A percentile compares a stretch with the other conserved stretches of the same genome.
Conservation (phyloP, 1,140 invertebrate genomes). For the Dreissena rostriformis region DNA sequence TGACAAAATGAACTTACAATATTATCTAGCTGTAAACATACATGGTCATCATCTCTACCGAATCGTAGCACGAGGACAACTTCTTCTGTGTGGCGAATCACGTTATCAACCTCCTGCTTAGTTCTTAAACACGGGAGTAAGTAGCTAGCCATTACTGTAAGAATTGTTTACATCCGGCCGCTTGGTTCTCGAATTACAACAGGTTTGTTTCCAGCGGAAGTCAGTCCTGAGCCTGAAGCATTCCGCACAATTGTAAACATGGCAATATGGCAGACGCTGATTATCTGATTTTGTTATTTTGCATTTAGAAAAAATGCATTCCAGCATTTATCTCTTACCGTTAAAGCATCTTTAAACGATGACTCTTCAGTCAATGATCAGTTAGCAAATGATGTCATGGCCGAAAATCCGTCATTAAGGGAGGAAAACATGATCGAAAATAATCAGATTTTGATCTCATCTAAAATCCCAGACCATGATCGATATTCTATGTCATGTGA, state of each 20-base stretch:
- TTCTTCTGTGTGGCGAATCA: slow-evolving; percentile 75
- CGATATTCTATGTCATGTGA: no score
- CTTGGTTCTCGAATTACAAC: not conserved
- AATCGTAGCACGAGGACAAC: slow-evolving; percentile 78
- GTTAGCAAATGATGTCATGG: not conserved
- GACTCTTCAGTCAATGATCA: no score
- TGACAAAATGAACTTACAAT: slow-evolving; percentile 71
- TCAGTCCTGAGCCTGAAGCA: slow-evolving; percentile 4
- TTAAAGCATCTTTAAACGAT: no score
- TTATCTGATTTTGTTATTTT: not conserved
- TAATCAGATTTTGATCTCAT: not conserved
- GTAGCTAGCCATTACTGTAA: slow-evolving; percentile 49
- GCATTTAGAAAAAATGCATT: not conserved
- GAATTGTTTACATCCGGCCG: not conserved
- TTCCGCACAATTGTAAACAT: slow-evolving; percentile 54
- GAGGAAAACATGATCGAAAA: not conserved
- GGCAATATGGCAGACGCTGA: slow-evolving; percentile 55
- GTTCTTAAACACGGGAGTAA: slow-evolving; percentile 69
- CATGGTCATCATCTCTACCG: slow-evolving; percentile 75
- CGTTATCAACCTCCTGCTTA: slow-evolving; percentile 77
- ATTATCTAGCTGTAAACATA: slow-evolving; percentile 77
- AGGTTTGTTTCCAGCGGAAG: not conserved
- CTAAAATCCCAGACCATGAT: no score
- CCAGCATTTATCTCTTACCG: not conserved
- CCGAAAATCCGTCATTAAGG: not conserved